Conservation (phyloP, 1,140 invertebrate species). For the Calephelis virginiensis region DNA sequence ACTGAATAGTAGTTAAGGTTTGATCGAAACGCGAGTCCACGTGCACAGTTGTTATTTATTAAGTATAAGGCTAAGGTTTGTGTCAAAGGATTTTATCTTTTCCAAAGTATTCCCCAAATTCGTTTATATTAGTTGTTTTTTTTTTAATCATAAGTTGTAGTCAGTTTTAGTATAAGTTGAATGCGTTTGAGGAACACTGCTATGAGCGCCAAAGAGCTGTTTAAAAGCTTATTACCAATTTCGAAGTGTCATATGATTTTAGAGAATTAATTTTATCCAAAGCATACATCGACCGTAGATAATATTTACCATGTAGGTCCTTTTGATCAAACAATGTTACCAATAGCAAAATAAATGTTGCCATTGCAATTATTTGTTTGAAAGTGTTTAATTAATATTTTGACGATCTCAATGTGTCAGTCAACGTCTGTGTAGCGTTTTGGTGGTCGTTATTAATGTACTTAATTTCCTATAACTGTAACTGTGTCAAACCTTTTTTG, state of each 20-base stretch:
- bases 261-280: constrained; percentile 16
- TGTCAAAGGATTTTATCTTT: constrained; percentile 77
- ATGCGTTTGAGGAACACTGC: constrained; percentile 50
- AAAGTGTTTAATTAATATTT: constrained; percentile 17
- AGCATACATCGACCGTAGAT: constrained; percentile 16
- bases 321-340: constrained; percentile 14
- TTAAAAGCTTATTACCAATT: constrained; percentile 18
- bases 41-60: constrained; percentile 77
- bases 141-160: constrained; percentile 65
- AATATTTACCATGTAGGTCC: background rate
- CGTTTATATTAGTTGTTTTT: constrained; percentile 57
- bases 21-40: constrained; percentile 60
- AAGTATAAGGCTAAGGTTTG: constrained; percentile 76
- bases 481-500: constrained; percentile 20
- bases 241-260: constrained; percentile 36
- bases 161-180: constrained; percentile 64
- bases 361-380: constrained; percentile 19
- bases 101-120: constrained; percentile 78
- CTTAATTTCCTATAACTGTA: constrained; percentile 20
- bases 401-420: constrained; percentile 26
- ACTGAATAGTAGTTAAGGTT: constrained; percentile 61
- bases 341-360: constrained; percentile 20
- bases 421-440: constrained; percentile 24
- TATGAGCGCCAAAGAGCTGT: constrained; percentile 61
- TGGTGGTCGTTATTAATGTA: constrained; percentile 19